A percentile compares a stretch with the other conserved stretches of the same genome.
These are phyloP conservation scores for Euwallacea fornicatus DNA, from an alignment of 1,140 invertebrate species.

Conservation along the genomic window DNA sequence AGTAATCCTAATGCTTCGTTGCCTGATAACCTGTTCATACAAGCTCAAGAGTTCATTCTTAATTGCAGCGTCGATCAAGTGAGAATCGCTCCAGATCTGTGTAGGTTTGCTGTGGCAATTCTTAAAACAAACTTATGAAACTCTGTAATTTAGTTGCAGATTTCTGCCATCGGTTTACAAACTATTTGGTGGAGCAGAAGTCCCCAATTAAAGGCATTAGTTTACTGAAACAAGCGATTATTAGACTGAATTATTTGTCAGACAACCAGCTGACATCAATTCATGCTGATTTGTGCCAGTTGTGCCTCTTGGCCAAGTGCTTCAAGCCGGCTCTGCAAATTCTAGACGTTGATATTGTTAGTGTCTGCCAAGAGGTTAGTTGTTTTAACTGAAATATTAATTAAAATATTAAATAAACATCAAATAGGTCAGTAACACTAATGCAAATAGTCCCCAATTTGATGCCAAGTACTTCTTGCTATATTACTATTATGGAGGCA, in stretches of 20 bases:
- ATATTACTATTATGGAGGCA: constrained; percentile 97
- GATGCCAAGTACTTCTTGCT: constrained; percentile 91
- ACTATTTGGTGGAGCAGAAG: constrained; percentile 74
- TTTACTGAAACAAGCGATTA: constrained; percentile 80
- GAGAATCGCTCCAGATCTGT: constrained; percentile 77
- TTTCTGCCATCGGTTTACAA: constrained; percentile 81
- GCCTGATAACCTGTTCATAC: constrained; percentile 51
- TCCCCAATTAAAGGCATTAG: constrained; percentile 82
- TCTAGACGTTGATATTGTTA: constrained; percentile 87
- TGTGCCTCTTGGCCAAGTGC: constrained; percentile 89
- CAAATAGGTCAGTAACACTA: constrained; percentile 39
- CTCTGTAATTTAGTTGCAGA: constrained; percentile 71
- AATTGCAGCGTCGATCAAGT: constrained; percentile 88
- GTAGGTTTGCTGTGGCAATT: constrained; percentile 60
- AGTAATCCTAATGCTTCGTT: constrained; percentile 54
- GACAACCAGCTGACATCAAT: constrained; percentile 90
- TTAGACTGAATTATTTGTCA: constrained; percentile 78
- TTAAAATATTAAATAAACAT: constrained; percentile 18
- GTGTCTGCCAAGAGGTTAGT: constrained; percentile 80
- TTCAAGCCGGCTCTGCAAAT: constrained; percentile 90
- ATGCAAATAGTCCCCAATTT: constrained; percentile 61
- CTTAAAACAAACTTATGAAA: constrained; percentile 16
- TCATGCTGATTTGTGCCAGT: constrained; percentile 90
- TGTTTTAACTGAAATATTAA: constrained; percentile 14
- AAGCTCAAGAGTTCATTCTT: constrained; percentile 80